Conservation (phyloP, 2,888 invertebrate genomes). For the Microctonus hyperodae region DNA sequence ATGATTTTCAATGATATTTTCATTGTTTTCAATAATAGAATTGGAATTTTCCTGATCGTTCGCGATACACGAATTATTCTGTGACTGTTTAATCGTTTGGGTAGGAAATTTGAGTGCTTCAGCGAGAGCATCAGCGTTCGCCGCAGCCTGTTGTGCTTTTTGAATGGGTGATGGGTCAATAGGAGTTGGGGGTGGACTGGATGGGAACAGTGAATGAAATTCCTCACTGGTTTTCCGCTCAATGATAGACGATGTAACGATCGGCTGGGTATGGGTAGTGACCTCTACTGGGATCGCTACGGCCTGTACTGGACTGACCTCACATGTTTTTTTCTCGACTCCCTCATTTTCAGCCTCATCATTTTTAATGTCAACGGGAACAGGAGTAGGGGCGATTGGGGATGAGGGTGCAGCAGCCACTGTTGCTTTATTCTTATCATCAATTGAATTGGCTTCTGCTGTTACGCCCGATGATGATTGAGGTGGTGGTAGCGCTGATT, state of each 20-base stretch:
- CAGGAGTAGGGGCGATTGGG: constrained; percentile 46
- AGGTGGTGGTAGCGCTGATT: background rate
- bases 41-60: background rate
- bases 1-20: background rate
- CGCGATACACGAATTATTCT: background rate
- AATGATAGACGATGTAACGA: constrained; percentile 60
- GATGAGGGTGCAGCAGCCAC: constrained; percentile 43
- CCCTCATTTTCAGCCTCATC: constrained; percentile 51
- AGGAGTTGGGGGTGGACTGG: constrained; percentile 61
- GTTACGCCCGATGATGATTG: background rate
- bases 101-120: constrained; percentile 58
- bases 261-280: constrained; percentile 52
- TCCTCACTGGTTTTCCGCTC: constrained; percentile 63
- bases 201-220: constrained; percentile 56
- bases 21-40: background rate
- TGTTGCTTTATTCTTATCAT: constrained; percentile 51
- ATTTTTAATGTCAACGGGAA: constrained; percentile 38
- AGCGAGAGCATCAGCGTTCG: constrained; percentile 56
- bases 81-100: constrained; percentile 44
- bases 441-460: constrained; percentile 36
- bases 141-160: constrained; percentile 57
- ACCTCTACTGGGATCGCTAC: constrained; percentile 49
- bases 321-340: constrained; percentile 54
- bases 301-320: constrained; percentile 59
- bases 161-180: constrained; percentile 61